These are phyloP conservation scores for Pharmacophagus antenor DNA, from an alignment of 2,888 invertebrate species.

Conservation along the genomic window DNA sequence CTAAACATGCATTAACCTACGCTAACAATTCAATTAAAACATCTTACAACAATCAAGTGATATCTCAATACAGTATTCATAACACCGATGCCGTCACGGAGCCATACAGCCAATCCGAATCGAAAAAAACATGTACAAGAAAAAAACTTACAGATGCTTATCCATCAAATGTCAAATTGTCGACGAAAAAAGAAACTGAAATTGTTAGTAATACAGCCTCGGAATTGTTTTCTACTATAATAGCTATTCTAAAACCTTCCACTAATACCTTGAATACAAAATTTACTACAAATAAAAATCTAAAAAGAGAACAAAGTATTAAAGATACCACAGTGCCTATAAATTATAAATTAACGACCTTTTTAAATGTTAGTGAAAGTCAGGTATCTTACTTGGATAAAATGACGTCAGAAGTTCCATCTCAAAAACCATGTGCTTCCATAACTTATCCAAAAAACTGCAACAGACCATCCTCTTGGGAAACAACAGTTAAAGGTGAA, in stretches of 20 bases:
- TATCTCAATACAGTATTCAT: not conserved
- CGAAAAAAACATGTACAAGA: conserved; percentile 11
- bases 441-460: conserved; percentile 49
- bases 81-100: not conserved
- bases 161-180: not conserved
- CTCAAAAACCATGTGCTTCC: conserved; percentile 22
- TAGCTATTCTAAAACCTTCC: not conserved
- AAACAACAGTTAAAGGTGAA: conserved; percentile 61
- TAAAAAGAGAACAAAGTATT: not conserved
- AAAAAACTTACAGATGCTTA: not conserved
- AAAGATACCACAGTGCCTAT: not conserved
- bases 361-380: not conserved
- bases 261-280: not conserved
- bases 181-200: not conserved
- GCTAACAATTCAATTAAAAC: not conserved
- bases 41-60: not conserved
- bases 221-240: not conserved
- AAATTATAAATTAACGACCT: not conserved
- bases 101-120: not conserved
- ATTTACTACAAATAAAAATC: not conserved
- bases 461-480: conserved; percentile 59
- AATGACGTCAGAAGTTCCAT: not conserved
- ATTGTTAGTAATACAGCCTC: not conserved
- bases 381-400: not conserved
- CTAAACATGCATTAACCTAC: not conserved